Base-by-base conservation (phyloP, 2,888 invertebrate genomes). In the Boloria euphrosyne region DNA sequence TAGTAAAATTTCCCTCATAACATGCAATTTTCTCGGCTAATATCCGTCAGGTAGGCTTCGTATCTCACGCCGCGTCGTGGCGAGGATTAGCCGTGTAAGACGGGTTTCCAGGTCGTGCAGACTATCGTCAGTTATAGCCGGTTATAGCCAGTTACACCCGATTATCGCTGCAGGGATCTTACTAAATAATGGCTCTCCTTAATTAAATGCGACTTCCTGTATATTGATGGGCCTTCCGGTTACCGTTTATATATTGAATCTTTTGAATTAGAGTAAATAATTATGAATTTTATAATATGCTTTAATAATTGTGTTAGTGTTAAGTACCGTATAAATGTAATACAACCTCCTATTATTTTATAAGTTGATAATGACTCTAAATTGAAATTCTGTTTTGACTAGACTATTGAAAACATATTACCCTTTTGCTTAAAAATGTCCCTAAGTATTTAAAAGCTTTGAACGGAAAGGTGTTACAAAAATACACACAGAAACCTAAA, bases 121-220 rank as follows among this genome's bases (percentile, higher is more conserved):
- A 6, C 38, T 47, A 53, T 49, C 16, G n/a, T 38, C 38, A 47
- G 61, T 44, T 44, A 50, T 44, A 50, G 16, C 14, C 54, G 10
- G 59, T 54, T 52, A 58, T 58, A 52, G 50, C 17, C 46, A 64
- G 44, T 52, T 64, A 44, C 46, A 51, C n/a, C 46, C 50, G 44
- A 64, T 64, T 54, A 60, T 54, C 17, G n/a, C 47, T 38, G 44
- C 17, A 58, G 58, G 51, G 51, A 57, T 65, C 27, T 54, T 54
- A 53, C 53, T 47, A 31, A 31, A 13, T 43, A 60, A 54, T 60
- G n/a, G 47, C 43, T 16, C 49, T 31, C 16, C 43, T 60, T 60
- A 54, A 60, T 65, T 16, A 54, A 50, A 60, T 38, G 53, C 31
- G 14, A 17, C n/a, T 13, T 52, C 18, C 2, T 13, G 47, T 49